phyloP scores from a whole-genome alignment of 2,888 invertebrate species.

The Galerucella calmariensis region DNA sequence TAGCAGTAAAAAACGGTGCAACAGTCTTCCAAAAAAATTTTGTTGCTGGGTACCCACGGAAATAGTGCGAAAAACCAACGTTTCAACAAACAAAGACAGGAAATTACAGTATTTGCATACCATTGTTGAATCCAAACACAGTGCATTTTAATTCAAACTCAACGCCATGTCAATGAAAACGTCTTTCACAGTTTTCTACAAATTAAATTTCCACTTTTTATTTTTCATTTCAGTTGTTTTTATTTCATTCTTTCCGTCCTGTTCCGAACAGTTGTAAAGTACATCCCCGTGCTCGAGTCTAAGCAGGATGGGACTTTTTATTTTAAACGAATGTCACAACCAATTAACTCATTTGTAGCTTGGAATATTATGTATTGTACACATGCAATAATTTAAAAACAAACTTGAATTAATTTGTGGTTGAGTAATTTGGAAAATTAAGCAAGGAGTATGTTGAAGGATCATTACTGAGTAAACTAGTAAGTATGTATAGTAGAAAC shows the following conservation, averaged over 20 bases:
- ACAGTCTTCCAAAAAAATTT: not conserved
- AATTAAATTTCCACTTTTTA: constrained; percentile 47
- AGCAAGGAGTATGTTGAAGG: no score
- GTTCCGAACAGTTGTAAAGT: constrained; percentile 16
- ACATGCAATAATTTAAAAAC: no score
- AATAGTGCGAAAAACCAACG: not conserved
- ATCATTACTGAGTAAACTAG: no score
- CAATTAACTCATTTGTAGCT: no score
- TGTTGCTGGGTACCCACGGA: not conserved
- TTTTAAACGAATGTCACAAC: not conserved
- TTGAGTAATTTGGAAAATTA: no score
- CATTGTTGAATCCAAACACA: constrained; percentile 3
- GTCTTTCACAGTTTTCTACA: constrained; percentile 46
- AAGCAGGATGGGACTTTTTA: constrained; percentile 1
- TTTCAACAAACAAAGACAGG: not conserved
- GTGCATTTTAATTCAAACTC: constrained; percentile 35
- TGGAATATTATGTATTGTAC: no score
- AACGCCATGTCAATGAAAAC: constrained; percentile 45
- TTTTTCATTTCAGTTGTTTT: constrained; percentile 38
- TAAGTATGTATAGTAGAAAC: no score
- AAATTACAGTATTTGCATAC: constrained; percentile 1
- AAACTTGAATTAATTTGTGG: no score
- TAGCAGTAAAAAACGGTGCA: no score
- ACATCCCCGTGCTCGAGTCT: constrained; percentile 10
- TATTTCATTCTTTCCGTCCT: constrained; percentile 26